Base-by-base conservation (phyloP, 1,140 invertebrate genomes). In the Choristoneura fumiferana region DNA sequence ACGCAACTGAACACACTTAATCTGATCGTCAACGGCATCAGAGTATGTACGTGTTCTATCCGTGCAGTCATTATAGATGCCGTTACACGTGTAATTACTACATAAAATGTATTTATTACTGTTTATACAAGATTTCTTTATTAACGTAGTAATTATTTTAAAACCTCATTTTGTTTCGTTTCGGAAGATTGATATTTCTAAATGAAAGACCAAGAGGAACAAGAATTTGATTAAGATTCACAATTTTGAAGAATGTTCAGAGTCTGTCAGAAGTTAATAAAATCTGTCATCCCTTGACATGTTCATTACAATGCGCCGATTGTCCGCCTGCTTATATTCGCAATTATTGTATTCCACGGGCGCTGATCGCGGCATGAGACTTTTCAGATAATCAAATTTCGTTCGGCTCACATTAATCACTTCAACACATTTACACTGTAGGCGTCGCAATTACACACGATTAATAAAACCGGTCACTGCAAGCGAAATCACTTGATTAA, bases 391-490 rank as follows among this genome's bases (percentile, higher is more conserved):
- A 78, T 76, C 69, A 77, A 77, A 76, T 76, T 71, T 72, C 70
- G 76, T 72, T 75, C 69, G 67, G 63, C 45, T 65, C 57, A 56
- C 75, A 83, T 83, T 84, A 80, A 84, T 84, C 81, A 84, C 69
- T 73, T 81, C 78, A 78, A 71, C 78, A 77, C 79, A 80, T 84
- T 84, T 70, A 69, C 74, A 57, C 71, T 63, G 63, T 37, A 63
- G 40, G 60, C 63, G 56, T 59, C 60, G 57, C 65, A 63, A 69
- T 74, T 75, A 69, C 67, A 63, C 60, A 55, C 69, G 65, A 67
- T 71, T 71, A 65, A 67, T 66, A 62, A 71, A 68, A 60, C 60
- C 59, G 61, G 68, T 60, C 65, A 62, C 39, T 56, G 63, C 65
- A 67, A 38, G 65, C 71, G 72, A 78, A 76, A 74, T 67, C 68